Evolutionary conservation across 2,888 invertebrate genomes (phyloP), one percentile per base, ranked within the genome.

Genomic region (Melieria picta): DNA sequence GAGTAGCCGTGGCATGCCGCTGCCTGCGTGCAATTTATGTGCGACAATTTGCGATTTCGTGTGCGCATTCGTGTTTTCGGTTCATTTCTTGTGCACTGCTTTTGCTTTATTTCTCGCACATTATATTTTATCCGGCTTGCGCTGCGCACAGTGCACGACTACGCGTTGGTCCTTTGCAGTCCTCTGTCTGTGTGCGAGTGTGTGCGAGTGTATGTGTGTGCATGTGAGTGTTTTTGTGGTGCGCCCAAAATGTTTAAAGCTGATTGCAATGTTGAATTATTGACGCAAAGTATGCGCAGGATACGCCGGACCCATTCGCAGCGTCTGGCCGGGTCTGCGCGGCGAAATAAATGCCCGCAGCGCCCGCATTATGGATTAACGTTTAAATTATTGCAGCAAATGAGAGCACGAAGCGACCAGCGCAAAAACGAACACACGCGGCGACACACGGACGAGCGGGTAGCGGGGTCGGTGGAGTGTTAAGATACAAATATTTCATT

Each of bases 211-310:
- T 9, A 1, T 9, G 9, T 52, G 13, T 52, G 30, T 13, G 52
- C 4, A 1, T 13, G 52, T 13, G 7, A 52, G 13, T 52, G 52
- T 52, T 10, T 50, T 7, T 50, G 13, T 52, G 5, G 13, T n/a
- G 13, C 13, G 13, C 11, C 11, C 9, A 11, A 52, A 52, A 52
- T 52, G 52, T 52, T 52, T 13, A 52, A 52, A 52, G 52, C 52
- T 52, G 52, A 52, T 52, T 52, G 52, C 52, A 52, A 52, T 30
- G 52, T 52, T 52, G 52, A 52, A 52, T n/a, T 52, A 52, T 52
- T 52, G 13, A 13, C 10, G 52, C 13, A 13, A 11, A 52, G 11
- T 52, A 30, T 30, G 52, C n/a, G 52, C n/a, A 52, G 52, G 5
- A 50, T 50, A 10, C 50, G 11, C 11, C 11, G 50, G 5, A 52